These are phyloP conservation scores for Cirrhinus mrigala DNA, from an alignment of 2,797 vertebrate species.

Conservation along the genomic window DNA sequence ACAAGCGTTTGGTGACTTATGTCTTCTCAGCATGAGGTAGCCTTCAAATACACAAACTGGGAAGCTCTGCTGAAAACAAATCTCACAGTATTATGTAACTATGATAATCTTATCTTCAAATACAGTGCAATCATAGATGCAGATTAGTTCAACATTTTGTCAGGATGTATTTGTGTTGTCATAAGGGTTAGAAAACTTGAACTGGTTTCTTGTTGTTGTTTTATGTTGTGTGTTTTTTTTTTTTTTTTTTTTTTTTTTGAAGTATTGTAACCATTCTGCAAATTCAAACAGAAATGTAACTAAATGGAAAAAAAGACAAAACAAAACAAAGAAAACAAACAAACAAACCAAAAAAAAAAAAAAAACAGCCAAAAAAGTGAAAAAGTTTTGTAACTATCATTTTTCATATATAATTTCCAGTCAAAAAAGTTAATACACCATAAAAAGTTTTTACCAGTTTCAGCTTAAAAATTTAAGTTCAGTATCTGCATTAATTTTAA, in stretches of 20 bases:
- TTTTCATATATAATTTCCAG: no score
- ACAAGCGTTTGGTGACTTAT: not conserved
- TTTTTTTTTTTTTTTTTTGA: no score
- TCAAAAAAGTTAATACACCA: no score
- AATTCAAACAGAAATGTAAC: not conserved
- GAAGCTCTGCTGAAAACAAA: not conserved
- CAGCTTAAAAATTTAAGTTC: no score
- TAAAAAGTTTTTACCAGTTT: no score
- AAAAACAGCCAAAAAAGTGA: no score
- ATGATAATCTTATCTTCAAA: constrained; percentile 22
- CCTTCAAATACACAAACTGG: constrained; percentile 18
- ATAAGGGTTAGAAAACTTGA: not conserved
- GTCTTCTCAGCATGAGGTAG: constrained; percentile 38
- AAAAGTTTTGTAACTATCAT: no score
- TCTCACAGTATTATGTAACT: not conserved
- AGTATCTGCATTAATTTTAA: no score
- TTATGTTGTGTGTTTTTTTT: no score
- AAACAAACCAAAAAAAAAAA: no score
- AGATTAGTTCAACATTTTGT: constrained; percentile 15
- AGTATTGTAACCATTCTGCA: not conserved
- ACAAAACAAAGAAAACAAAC: no score
- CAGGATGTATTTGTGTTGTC: not conserved
- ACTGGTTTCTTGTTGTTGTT: not conserved
- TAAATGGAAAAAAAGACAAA: no score
- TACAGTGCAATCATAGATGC: constrained; percentile 1